Conservation (phyloP, 37 sponge, comb jelly and placozoan species). For the Petrosia ficiformis region DNA sequence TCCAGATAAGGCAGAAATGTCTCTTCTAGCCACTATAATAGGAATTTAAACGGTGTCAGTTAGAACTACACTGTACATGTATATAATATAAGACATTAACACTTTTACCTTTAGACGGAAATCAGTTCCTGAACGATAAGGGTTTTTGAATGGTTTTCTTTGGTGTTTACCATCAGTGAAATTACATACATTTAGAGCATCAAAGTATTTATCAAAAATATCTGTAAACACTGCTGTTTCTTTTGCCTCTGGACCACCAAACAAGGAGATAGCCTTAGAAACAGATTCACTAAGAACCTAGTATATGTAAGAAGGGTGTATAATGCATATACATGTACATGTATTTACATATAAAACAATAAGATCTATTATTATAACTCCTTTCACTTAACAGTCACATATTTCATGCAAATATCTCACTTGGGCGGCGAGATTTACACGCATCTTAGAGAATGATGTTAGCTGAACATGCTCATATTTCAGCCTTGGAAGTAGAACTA, state of each 20-base stretch:
- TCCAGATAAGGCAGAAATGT: constrained; percentile 10
- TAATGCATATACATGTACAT: not conserved
- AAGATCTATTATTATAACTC: not conserved
- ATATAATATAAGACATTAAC: too few species aligned
- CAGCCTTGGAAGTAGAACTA: constrained; percentile 40
- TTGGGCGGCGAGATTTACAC: constrained; percentile 25
- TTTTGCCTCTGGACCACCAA: constrained; percentile 7
- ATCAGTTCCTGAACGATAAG: constrained; percentile 12
- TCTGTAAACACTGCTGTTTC: constrained; percentile 26
- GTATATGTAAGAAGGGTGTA: not conserved
- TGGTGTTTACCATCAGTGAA: constrained; percentile 5
- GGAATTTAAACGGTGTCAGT: not conserved
- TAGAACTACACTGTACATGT: not conserved
- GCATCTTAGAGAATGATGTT: constrained; percentile 40
- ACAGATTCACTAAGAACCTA: constrained; percentile 46
- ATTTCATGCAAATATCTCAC: constrained; percentile 3
- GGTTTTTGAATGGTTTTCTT: constrained; percentile 7
- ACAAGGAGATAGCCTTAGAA: constrained; percentile 19
- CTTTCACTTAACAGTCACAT: not conserved
- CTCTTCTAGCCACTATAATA: constrained; percentile 27
- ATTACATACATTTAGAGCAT: constrained; percentile 22
- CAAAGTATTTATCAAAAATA: constrained; percentile 36
- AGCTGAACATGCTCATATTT: constrained; percentile 50
- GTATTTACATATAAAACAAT: too few species aligned
- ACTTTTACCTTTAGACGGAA: constrained; percentile 17